Base-by-base conservation (phyloP, 2,888 invertebrate species). In the Hanleya hanleyi region DNA sequence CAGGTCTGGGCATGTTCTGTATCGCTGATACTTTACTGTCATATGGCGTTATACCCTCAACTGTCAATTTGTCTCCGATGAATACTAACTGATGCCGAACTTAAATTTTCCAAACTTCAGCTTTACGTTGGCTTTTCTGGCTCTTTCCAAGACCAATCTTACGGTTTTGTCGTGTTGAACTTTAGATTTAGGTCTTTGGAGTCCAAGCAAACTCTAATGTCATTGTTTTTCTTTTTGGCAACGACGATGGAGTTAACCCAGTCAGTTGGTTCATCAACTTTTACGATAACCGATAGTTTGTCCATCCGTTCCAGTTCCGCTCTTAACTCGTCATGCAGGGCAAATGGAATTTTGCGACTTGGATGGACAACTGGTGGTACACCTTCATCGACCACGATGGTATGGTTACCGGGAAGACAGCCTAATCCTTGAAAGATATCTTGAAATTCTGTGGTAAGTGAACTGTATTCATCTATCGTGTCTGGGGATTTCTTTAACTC, bases 351-450 rank as follows among this genome's bases (percentile, higher is more conserved):
- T 29, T 73, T 57, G 4, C 77, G 47, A 9, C 74, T 71, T 7
- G 76, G 77, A 18, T 76, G 69, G 36, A 77, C 50, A 9, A 77
- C 75, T 41, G 79, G 75, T 35, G 22, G 29, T 9, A 68, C 71
- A 5, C 57, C 22, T 26, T 57, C 32, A 51, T 74, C 64, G 7
- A 71, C 18, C 22, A 32, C 69, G 5, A 81, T 77, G n/a, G 47
- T 49, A 50, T 76, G 64, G 50, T 74, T 66, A 32, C 75, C 78
- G 35, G 75, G 76, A 1, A 78, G 38, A 35, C 64, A 38, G 12
- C 77, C 78, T 35, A 78, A 66, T 2, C 80, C 78, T 26, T 69
- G 41, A 70, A 79, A 79, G 6, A 75, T 51, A 50, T 73, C 75
- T n/a, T 26, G n/a, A 69, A 67, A 76, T 35, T 75, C 65, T n/a